These are phyloP conservation scores for Drosophila kanekoi DNA, from an alignment of 2,888 invertebrate genomes.

Conservation along the genomic window DNA sequence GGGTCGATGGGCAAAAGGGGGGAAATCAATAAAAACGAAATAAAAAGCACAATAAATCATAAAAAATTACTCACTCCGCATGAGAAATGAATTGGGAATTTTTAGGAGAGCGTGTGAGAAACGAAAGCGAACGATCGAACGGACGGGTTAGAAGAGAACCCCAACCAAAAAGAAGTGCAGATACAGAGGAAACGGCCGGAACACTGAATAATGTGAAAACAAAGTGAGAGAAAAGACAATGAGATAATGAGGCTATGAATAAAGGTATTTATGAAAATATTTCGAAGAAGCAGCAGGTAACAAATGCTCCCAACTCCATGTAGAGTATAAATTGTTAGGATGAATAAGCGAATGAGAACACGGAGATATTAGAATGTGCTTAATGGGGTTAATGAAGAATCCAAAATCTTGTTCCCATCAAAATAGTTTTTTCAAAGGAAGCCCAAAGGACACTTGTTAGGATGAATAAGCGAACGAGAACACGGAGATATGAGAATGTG, in stretches of 20 bases:
- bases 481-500: too few relatives aligned
- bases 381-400: too few relatives aligned
- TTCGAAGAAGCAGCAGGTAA: conserved; percentile 2
- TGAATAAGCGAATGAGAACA: neutral
- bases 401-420: too few relatives aligned
- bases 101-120: conserved; percentile 26
- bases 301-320: neutral
- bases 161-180: neutral
- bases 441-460: too few relatives aligned
- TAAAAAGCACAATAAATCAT: conserved; percentile 50
- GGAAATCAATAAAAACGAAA: conserved; percentile 45
- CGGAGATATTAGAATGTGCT: too few relatives aligned
- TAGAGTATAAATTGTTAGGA: neutral
- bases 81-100: conserved; percentile 55
- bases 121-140: conserved; percentile 29
- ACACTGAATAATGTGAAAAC: conserved; percentile 19
- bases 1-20: neutral
- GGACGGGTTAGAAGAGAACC: conserved; percentile 18
- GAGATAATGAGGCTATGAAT: conserved; percentile 26
- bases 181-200: neutral
- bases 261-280: conserved; percentile 1
- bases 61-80: conserved; percentile 44
- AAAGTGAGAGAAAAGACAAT: conserved; percentile 11
- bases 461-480: neutral
- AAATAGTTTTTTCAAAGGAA: too few relatives aligned